Conservation (phyloP, 2,888 invertebrate species). For the Archips crataeganus region DNA sequence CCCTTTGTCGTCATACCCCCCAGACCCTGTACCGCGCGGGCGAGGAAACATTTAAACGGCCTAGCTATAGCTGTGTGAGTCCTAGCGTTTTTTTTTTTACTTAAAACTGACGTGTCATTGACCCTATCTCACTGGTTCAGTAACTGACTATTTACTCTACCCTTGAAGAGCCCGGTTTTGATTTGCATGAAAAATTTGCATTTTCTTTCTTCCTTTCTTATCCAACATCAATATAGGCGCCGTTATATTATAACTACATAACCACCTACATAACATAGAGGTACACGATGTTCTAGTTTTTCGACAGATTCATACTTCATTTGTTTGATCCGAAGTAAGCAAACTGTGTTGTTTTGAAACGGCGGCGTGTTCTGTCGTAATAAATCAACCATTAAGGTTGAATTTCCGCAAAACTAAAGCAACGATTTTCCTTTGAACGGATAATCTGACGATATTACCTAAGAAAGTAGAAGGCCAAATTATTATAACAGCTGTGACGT, state of each 20-base stretch:
- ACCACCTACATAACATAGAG: neutral
- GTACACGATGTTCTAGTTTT: slow-evolving; percentile 10
- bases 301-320: slow-evolving; percentile 17
- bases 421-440: slow-evolving; percentile 1
- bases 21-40: too few relatives aligned
- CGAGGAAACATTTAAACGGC: too few relatives aligned
- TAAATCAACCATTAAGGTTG: slow-evolving; percentile 8
- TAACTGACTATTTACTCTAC: too few relatives aligned
- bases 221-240: neutral
- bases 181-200: too few relatives aligned
- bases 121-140: too few relatives aligned
- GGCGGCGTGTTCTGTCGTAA: neutral
- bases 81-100: too few relatives aligned
- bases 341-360: neutral
- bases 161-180: too few relatives aligned
- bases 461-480: neutral
- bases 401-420: neutral
- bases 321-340: slow-evolving; percentile 20
- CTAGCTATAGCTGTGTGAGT: too few relatives aligned
- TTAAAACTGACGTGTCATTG: too few relatives aligned
- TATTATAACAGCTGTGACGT: neutral
- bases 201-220: too few relatives aligned
- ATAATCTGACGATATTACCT: neutral
- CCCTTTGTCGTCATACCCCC: too few relatives aligned
- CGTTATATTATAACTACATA: neutral